Evolutionary conservation across 2,113 vertebrate genomes (phyloP).

Genomic region (Canis aureus): DNA sequence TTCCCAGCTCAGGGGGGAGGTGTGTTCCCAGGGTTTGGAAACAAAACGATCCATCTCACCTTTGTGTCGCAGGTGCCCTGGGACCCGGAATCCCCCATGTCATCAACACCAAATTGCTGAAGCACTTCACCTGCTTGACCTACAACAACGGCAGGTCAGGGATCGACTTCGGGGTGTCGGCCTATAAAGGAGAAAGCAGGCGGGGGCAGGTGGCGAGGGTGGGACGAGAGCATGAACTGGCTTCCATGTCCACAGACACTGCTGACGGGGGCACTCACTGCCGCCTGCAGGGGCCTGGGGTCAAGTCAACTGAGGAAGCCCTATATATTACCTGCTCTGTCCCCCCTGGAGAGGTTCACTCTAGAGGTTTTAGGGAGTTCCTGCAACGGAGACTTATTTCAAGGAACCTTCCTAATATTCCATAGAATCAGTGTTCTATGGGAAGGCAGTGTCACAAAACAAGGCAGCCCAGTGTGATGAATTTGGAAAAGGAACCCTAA

Average conservation of each 20-base stretch:
- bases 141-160: conserved; percentile 88
- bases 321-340: background rate
- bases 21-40: background rate
- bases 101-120: conserved; percentile 88
- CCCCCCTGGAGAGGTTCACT: background rate
- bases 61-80: conserved; percentile 85
- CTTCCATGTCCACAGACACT: background rate
- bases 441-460: background rate
- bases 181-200: background rate
- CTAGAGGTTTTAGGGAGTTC: background rate
- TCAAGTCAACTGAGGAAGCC: background rate
- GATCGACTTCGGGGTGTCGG: background rate
- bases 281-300: background rate
- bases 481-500: background rate
- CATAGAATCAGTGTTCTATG: background rate
- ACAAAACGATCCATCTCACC: background rate
- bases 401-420: background rate
- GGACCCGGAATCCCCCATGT: conserved; percentile 85
- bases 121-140: conserved; percentile 87
- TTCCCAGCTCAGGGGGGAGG: background rate
- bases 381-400: background rate
- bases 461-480: background rate
- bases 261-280: background rate
- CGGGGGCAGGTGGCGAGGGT: background rate
- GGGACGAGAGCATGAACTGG: background rate